These are phyloP conservation scores for Microcebus ravelobensis DNA, from an alignment of 2,113 vertebrate species.

Conservation along the genomic window DNA sequence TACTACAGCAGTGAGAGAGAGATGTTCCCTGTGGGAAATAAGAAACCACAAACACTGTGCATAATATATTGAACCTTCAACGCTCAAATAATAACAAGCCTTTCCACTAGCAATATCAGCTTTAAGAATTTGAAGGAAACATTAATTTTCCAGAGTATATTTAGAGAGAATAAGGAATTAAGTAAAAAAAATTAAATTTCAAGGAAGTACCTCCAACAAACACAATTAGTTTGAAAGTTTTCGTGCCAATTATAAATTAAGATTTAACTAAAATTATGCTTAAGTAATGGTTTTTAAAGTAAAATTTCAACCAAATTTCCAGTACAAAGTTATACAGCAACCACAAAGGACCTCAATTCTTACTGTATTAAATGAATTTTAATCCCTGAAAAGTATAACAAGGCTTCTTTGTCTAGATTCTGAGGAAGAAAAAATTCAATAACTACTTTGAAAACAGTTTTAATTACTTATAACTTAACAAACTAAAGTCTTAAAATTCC, in stretches of 20 bases:
- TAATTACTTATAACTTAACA: conserved; percentile 81
- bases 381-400: conserved; percentile 72
- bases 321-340: conserved; percentile 52
- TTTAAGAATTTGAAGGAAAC: conserved; percentile 24
- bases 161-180: conserved; percentile 38
- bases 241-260: conserved; percentile 26
- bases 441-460: conserved; percentile 78
- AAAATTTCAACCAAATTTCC: conserved; percentile 56
- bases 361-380: conserved; percentile 66
- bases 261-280: conserved; percentile 60
- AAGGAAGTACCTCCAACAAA: conserved; percentile 18
- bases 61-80: not conserved
- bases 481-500: conserved; percentile 78
- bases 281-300: conserved; percentile 48
- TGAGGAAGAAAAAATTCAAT: not conserved
- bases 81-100: conserved; percentile 15
- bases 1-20: not conserved
- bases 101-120: not conserved
- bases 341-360: conserved; percentile 48
- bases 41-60: not conserved
- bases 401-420: conserved; percentile 65
- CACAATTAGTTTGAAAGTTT: conserved; percentile 48
- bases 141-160: conserved; percentile 28
- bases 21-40: not conserved
- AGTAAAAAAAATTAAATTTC: not conserved